Conservation (phyloP, 1,140 invertebrate genomes). For the Halesus radiatus region DNA sequence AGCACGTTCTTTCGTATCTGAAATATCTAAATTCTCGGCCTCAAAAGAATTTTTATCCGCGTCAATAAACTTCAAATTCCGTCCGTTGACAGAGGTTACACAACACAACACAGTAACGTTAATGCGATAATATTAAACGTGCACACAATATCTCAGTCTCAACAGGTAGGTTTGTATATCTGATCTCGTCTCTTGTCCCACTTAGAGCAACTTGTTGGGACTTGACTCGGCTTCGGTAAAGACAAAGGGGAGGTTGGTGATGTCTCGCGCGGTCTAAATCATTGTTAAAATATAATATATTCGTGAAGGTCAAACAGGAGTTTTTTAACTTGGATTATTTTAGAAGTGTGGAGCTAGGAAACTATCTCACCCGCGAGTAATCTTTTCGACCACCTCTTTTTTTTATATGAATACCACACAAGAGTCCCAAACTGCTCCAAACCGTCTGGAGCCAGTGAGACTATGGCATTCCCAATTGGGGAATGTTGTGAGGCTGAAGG, state of each 20-base stretch:
- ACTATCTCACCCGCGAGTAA: no score
- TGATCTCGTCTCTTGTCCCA: slow-evolving; percentile 13
- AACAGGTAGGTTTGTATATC: no score
- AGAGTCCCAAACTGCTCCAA: no score
- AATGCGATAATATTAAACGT: background rate
- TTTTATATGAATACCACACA: no score
- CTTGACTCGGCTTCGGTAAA: slow-evolving; percentile 8
- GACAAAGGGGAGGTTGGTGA: slow-evolving; percentile 7
- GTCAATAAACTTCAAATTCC: background rate
- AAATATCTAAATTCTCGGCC: no score
- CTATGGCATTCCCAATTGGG: no score
- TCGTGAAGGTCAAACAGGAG: background rate
- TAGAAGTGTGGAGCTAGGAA: no score
- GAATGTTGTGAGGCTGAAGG: no score
- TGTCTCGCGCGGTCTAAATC: background rate
- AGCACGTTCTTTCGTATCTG: background rate
- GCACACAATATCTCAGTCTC: background rate
- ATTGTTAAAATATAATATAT: background rate
- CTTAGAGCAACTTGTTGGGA: slow-evolving; percentile 13
- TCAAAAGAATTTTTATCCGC: background rate
- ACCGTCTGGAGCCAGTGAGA: no score
- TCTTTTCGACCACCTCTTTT: no score
- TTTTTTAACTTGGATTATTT: background rate
- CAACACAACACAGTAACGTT: background rate
- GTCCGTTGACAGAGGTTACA: slow-evolving; percentile 11